These are phyloP conservation scores for Melipona quadrifasciata DNA, from an alignment of 1,140 invertebrate genomes.

Conservation along the genomic window DNA sequence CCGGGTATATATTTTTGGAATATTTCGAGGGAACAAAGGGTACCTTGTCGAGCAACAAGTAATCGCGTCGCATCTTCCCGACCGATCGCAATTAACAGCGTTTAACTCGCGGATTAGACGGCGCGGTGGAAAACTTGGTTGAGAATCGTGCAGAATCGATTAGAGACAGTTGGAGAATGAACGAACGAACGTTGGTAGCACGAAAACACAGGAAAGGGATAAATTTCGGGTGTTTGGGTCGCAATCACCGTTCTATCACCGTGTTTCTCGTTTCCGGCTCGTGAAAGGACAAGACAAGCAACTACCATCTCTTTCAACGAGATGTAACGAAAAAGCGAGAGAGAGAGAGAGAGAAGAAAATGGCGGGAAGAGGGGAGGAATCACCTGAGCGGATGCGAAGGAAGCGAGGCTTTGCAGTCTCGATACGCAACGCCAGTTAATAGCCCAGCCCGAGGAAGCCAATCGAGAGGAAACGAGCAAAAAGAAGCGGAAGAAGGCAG, in stretches of 20 bases:
- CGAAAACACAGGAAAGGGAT: not conserved
- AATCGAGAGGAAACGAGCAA: not conserved
- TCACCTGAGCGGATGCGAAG: not conserved
- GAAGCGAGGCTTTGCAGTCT: not conserved
- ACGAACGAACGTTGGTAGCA: not conserved
- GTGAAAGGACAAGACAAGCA: no score
- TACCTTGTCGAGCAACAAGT: slow-evolving; percentile 45
- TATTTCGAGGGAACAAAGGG: slow-evolving; percentile 16
- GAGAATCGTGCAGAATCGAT: not conserved
- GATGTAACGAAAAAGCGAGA: no score
- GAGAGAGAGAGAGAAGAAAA: no score
- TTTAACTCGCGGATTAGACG: no score
- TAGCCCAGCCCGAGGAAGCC: not conserved
- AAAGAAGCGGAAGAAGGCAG: not conserved
- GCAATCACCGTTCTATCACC: no score
- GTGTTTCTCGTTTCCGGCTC: no score
- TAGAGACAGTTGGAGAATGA: not conserved
- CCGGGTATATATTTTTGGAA: not conserved
- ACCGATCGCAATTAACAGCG: not conserved
- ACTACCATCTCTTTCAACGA: not conserved
- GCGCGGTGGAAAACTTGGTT: no score
- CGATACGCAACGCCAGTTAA: not conserved
- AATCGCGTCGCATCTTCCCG: slow-evolving; percentile 15
- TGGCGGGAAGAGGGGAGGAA: not conserved
- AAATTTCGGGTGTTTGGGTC: no score